phyloP scores from a whole-genome alignment of 2,888 invertebrate genomes.

The Oeneis ivallda region DNA sequence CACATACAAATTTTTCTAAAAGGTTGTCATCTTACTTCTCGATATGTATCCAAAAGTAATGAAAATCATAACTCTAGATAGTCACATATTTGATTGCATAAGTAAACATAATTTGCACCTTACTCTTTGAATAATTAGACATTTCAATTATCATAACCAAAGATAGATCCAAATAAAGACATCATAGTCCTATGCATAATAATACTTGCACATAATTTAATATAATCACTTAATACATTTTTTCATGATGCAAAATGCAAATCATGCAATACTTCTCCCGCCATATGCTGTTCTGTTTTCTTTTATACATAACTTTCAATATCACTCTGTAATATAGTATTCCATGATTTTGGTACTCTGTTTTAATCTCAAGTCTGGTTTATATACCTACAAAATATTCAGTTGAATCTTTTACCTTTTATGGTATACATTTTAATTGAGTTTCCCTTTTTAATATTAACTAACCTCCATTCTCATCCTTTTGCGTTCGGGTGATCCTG shows the following conservation, averaged over 20 bases:
- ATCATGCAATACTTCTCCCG: constrained; percentile 26
- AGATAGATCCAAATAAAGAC: not conserved
- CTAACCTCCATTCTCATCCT: constrained; percentile 84
- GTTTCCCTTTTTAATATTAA: constrained; percentile 35
- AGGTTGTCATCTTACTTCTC: not conserved
- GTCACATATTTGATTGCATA: not conserved
- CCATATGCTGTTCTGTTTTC: constrained; percentile 21
- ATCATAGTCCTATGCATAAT: not conserved
- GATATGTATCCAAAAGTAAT: not conserved
- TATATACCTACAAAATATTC: constrained; percentile 11
- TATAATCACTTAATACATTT: constrained; percentile 3
- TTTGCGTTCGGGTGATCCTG: constrained; percentile 84
- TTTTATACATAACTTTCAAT: constrained; percentile 7
- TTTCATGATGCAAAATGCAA: constrained; percentile 4
- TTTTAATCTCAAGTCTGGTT: not conserved
- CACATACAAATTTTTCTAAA: constrained; percentile 5
- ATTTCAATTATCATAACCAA: constrained; percentile 10
- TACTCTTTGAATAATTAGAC: constrained; percentile 6
- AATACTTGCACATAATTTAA: constrained; percentile 4
- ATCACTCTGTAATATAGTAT: constrained; percentile 16
- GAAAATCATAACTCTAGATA: constrained; percentile 8
- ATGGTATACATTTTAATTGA: constrained; percentile 3
- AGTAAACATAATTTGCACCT: constrained; percentile 1
- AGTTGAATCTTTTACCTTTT: constrained; percentile 15
- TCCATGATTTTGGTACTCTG: constrained; percentile 19